Evolutionary conservation across 2,113 vertebrate species (phyloP).

Genomic region (Rhabdomys dilectus): DNA sequence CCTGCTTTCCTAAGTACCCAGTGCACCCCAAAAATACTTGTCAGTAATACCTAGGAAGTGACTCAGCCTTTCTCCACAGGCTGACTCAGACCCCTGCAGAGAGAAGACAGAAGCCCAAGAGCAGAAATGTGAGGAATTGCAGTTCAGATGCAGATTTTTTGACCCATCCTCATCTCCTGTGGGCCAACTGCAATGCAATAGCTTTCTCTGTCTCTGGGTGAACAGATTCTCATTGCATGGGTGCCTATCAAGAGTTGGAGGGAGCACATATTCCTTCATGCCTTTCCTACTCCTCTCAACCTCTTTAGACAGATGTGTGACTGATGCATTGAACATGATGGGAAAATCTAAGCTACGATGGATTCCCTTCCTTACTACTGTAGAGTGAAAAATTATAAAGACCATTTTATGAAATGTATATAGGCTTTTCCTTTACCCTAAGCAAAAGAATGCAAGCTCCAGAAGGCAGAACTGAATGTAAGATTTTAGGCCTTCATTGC

Average conservation of each 20-base stretch:
- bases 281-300: neutral
- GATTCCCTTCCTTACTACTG: conserved; percentile 1
- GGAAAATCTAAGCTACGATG: neutral
- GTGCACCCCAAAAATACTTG: neutral
- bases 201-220: conserved; percentile 27
- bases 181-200: neutral
- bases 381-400: too few relatives aligned
- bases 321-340: neutral
- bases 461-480: too few relatives aligned
- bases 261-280: neutral
- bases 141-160: neutral
- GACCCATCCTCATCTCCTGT: neutral
- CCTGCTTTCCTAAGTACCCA: conserved; percentile 6
- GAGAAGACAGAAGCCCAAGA: neutral
- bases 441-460: too few relatives aligned
- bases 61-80: neutral
- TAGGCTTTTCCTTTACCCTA: too few relatives aligned
- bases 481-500: too few relatives aligned
- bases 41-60: conserved; percentile 2
- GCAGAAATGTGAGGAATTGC: neutral
- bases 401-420: too few relatives aligned
- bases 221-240: conserved; percentile 23
- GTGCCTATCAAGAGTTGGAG: conserved; percentile 31
- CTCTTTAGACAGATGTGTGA: neutral
- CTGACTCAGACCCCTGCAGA: neutral